Evolutionary conservation across 2,797 vertebrate genomes (phyloP), one percentile per base, ranked within the genome.

Genomic region (Serranus cabrilla): DNA sequence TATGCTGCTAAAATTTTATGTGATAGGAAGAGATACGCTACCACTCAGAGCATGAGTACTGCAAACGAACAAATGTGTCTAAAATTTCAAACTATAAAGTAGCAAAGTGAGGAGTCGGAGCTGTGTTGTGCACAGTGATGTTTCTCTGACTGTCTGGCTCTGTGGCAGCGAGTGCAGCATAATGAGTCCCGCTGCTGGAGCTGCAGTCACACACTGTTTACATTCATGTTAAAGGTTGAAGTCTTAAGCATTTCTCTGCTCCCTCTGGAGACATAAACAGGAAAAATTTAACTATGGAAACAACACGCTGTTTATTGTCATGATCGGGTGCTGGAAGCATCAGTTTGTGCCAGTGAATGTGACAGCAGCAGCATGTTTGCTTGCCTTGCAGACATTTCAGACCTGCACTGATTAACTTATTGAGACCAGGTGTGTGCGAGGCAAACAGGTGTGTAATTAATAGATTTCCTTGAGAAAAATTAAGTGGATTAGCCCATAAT

Each of bases 131-230:
- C 51, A 61, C 49, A 71, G 7, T 63, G 17, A 65, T 20, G 70
- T 56, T 39, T 63, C 21, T 74, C 10, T 0, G 20, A 18, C 34
- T 37, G 65, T 78, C 39, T 66, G 62, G 47, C 57, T 69, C 40
- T 21, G 65, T 67, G 75, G 66, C 63, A 31, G 43, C 27, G 51
- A 63, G 46, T 55, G 59, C 11, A 49, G 25, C 25, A 42, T 86
- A 88, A 91, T 77, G 82, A 91, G 81, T 82, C 69, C 76, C 68
- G 1, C 17, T 78, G 88, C 78, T 74, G 72, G 63, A 20, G 64
- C 66, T 69, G 65, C 67, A 80, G 63, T 76, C 78, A 49, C 63
- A 79, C 21, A 56, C 25, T 73, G 82, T 88, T 90, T 85, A 73
- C 68, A 59, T 65, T 82, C 74, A 64, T 77, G 82, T 78, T 75